Base-by-base conservation (phyloP, 2,113 vertebrate species). In the Beaufortia kweichowensis region DNA sequence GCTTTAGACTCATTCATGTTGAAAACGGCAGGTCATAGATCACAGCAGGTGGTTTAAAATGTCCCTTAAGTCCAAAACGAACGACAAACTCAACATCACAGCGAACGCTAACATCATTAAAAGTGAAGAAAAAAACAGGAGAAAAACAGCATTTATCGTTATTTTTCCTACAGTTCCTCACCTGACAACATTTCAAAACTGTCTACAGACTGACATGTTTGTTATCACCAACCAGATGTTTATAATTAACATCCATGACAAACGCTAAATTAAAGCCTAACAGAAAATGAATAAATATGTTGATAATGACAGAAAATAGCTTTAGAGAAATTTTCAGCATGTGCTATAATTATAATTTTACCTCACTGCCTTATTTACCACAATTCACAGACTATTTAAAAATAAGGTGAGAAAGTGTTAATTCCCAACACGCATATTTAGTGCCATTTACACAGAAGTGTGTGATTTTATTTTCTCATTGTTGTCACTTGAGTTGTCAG, bases 191-290 rank as follows among this genome's bases (percentile, higher is more conserved):
- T 35, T 62, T 71, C 62, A 64, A 76, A 79, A 43, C 67, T 14
- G 74, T 81, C 84, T 83, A 82, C 21, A 72, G 83, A 81, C 56
- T 53, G 66, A 71, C 82, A 72, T 84, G 56, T 81, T 68, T 70
- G 79, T 84, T 85, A 89, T 79, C 70, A 75, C 81, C 73, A 86
- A 88, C 85, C 85, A 84, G 84, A 89, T 85, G 81, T 84, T 71
- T 85, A 64, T 64, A 76, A 86, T 85, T 79, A 82, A 86, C 79
- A 81, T 85, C 85, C 86, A 82, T 79, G 81, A 83, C 60, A 84
- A 63, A 73, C 77, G 26, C 76, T 79, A 84, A 77, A 90, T 84
- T 62, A 88, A 83, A 86, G 83, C 82, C 77, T 69, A 57, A 57
- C 53, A 46, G 61, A 80, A 68, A 46, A 61, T 73, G 74, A 80